Percentiles rank a stretch among this genome's conserved stretches.
Conservation (phyloP, 2,113 vertebrate species). For the Empidonax alnorum region DNA sequence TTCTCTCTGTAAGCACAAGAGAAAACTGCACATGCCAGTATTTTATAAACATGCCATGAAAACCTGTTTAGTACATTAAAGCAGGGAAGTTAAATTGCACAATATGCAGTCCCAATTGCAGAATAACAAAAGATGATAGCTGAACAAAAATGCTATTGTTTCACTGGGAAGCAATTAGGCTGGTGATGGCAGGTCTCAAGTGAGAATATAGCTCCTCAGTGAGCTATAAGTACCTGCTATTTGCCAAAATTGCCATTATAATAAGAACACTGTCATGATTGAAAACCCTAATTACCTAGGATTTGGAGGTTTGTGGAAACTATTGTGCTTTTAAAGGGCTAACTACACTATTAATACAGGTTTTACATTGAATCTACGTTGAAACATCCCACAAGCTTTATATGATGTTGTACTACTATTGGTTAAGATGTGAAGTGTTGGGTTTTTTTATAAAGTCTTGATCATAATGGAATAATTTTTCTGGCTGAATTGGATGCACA, state of each 20-base stretch:
- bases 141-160: conserved; percentile 54
- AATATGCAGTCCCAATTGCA: conserved; percentile 10
- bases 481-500: conserved; percentile 3
- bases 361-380: neutral
- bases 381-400: neutral
- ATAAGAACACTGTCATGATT: conserved; percentile 48
- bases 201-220: conserved; percentile 2
- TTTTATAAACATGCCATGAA: neutral
- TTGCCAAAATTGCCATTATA: conserved; percentile 62
- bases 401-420: neutral
- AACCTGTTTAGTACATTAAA: neutral
- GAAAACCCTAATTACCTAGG: conserved; percentile 61
- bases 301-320: conserved; percentile 2
- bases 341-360: neutral
- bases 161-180: conserved; percentile 57
- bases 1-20: neutral
- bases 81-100: neutral
- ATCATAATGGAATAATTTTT: conserved; percentile 23
- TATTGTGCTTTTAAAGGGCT: conserved; percentile 20
- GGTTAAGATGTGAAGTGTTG: neutral
- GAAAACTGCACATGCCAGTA: neutral
- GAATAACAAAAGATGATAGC: conserved; percentile 35
- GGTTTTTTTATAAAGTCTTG: neutral
- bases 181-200: conserved; percentile 39
- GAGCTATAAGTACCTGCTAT: conserved; percentile 34